A percentile compares a stretch with the other conserved stretches of the same genome.
Evolutionary conservation across 92 coral and sea anemone species (phyloP).

Genomic region (Meandrina meandrites): DNA sequence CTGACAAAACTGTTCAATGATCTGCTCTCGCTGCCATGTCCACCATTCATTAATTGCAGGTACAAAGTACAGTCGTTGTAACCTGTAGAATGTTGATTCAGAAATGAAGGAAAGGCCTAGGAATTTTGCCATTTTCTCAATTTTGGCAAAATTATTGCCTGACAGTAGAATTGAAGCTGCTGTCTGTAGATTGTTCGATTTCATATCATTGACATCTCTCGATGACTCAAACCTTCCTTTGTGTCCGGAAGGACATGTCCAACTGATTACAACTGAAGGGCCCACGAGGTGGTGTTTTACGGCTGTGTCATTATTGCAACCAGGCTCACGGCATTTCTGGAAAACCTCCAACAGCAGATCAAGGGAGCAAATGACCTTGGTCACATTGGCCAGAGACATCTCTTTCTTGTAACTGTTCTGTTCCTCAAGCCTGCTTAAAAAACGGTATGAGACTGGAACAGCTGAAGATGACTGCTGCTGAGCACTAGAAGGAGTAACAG

Average conservation of each 20-base stretch:
- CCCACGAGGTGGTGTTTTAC: background rate
- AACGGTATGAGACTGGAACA: background rate
- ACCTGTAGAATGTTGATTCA: slow-evolving; percentile 44
- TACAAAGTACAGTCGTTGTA: slow-evolving; percentile 49
- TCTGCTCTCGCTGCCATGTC: slow-evolving; percentile 39
- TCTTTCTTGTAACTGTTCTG: background rate
- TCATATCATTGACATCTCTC: slow-evolving; percentile 15
- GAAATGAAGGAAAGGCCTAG: slow-evolving; percentile 49
- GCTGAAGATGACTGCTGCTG: too few relatives aligned
- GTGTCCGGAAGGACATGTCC: background rate
- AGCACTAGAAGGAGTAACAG: too few relatives aligned
- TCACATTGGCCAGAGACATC: background rate
- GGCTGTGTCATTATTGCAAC: background rate
- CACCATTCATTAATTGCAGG: slow-evolving; percentile 58
- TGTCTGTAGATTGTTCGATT: slow-evolving; percentile 1
- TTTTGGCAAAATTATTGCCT: slow-evolving; percentile 42
- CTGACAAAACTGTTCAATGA: slow-evolving; percentile 16
- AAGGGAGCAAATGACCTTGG: slow-evolving; percentile 6
- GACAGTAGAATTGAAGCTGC: slow-evolving; percentile 6
- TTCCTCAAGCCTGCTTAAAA: slow-evolving; percentile 3
- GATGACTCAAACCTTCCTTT: slow-evolving; percentile 16
- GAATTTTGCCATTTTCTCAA: slow-evolving; percentile 38
- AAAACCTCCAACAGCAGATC: background rate
- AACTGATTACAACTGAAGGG: background rate
- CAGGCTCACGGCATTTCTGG: background rate